Conservation (phyloP, 2,888 invertebrate genomes). For the Ophion slaviceki region DNA sequence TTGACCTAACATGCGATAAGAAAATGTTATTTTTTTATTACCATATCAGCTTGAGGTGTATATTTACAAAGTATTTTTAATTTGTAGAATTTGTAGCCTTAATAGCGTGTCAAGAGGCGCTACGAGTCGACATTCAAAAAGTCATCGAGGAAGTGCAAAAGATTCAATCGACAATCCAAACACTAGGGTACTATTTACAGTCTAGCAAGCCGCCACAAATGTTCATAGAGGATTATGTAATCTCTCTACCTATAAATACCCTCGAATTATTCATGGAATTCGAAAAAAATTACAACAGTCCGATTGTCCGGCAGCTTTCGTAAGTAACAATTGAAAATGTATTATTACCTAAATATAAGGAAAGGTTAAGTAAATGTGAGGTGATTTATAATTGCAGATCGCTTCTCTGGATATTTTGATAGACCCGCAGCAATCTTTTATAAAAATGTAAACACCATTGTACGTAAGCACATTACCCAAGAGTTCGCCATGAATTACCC, state of each 20-base stretch:
- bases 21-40: background rate
- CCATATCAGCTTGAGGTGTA: too few species aligned
- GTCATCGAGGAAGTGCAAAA: background rate
- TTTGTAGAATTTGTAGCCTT: background rate
- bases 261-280: background rate
- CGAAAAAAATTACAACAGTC: background rate
- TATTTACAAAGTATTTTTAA: background rate
- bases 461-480: background rate
- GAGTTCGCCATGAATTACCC: background rate
- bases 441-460: background rate
- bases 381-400: background rate
- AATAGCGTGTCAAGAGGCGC: background rate
- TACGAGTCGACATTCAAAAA: background rate
- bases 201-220: background rate
- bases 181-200: background rate
- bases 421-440: background rate
- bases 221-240: background rate
- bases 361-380: background rate
- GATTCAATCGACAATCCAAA: background rate
- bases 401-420: conserved; percentile 2
- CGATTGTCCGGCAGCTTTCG: background rate
- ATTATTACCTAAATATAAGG: background rate
- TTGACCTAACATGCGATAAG: too few species aligned
- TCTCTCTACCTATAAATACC: background rate
- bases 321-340: background rate